A percentile compares a stretch with the other conserved stretches of the same genome.
phyloP scores from a whole-genome alignment of 1,140 invertebrate genomes.

The Chironomus tepperi region DNA sequence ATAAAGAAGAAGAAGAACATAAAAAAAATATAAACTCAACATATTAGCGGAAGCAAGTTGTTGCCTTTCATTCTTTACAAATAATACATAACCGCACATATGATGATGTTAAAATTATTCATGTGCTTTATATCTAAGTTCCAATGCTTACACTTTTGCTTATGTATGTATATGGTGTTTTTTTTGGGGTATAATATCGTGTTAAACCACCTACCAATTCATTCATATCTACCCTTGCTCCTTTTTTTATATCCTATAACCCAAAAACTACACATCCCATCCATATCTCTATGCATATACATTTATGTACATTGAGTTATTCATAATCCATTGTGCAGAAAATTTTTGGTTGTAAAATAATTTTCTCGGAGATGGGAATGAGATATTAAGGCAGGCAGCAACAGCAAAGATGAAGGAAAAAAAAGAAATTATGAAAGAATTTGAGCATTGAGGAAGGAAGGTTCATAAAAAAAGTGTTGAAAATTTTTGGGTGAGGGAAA shows the following conservation, averaged over 20 bases:
- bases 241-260: background rate
- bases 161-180: background rate
- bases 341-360: slow-evolving; percentile 14
- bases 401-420: background rate
- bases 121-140: background rate
- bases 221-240: background rate
- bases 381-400: background rate
- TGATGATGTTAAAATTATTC: slow-evolving; percentile 22
- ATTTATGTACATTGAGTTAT: background rate
- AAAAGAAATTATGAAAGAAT: background rate
- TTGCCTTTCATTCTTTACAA: slow-evolving; percentile 19
- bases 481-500: background rate
- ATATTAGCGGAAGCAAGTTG: slow-evolving; percentile 23
- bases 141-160: too few species aligned
- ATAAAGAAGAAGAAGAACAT: too few species aligned
- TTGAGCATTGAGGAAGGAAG: background rate
- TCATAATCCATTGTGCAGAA: slow-evolving; percentile 12
- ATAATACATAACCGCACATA: slow-evolving; percentile 20
- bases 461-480: background rate
- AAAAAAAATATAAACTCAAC: background rate
- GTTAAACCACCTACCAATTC: slow-evolving; percentile 11
- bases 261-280: too few species aligned
- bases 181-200: background rate
- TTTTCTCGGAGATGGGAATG: background rate
- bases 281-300: background rate